Evolutionary conservation across 2,888 invertebrate species (phyloP).

Genomic region (Xanthia togata): DNA sequence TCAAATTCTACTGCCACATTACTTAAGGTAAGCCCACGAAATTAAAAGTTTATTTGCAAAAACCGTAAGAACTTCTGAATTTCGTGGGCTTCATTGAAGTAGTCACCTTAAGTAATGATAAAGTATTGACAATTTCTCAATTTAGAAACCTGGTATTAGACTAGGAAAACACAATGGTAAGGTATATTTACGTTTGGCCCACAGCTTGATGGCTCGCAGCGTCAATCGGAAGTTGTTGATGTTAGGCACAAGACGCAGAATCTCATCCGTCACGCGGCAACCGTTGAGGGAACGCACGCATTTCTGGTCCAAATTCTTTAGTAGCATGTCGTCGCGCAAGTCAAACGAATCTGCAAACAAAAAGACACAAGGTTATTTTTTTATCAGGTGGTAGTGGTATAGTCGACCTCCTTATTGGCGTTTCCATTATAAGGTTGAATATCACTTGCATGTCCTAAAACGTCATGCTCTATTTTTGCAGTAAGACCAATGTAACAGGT

Average conservation of each 20-base stretch:
- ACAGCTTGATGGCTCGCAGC: slow-evolving; percentile 98
- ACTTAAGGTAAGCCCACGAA: not conserved
- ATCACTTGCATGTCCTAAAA: not conserved
- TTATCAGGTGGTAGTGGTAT: not conserved
- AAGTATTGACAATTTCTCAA: not conserved
- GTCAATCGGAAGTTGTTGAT: slow-evolving; percentile 98
- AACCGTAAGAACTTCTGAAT: not conserved
- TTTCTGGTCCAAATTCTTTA: slow-evolving; percentile 98
- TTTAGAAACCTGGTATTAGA: not conserved
- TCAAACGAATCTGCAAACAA: slow-evolving; percentile 92
- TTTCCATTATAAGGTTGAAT: not conserved
- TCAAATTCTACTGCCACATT: not conserved
- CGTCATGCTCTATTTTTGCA: not conserved
- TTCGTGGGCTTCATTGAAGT: not conserved
- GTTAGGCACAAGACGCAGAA: slow-evolving; percentile 98
- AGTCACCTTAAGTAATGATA: not conserved
- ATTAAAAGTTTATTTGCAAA: not conserved
- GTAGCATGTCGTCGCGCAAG: slow-evolving; percentile 96
- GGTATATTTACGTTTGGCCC: slow-evolving; percentile 91
- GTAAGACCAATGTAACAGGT: not conserved
- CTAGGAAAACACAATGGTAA: not conserved
- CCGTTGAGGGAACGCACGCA: slow-evolving; percentile 99
- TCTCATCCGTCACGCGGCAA: slow-evolving; percentile 99
- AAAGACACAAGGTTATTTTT: not conserved
- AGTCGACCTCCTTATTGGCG: not conserved